Percentiles rank a stretch among this genome's conserved stretches.
These are phyloP conservation scores for Suncus etruscus DNA, from an alignment of 2,113 vertebrate genomes.

Conservation along the genomic window DNA sequence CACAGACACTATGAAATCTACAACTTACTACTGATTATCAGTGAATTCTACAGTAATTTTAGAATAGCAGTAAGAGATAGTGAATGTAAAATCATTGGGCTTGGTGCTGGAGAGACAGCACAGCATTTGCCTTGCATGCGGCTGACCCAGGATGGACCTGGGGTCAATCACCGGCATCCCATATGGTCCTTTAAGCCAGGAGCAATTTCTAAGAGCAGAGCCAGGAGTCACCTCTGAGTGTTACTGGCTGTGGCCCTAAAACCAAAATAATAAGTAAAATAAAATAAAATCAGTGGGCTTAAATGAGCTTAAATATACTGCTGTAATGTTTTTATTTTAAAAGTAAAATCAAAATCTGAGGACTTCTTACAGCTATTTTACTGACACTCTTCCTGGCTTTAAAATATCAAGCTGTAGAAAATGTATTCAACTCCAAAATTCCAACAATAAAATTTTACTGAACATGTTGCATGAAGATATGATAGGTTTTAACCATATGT, in stretches of 20 bases:
- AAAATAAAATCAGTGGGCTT: background rate
- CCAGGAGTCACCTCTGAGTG: no score
- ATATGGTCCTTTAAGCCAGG: no score
- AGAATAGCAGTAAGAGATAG: background rate
- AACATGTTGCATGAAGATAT: slow-evolving; percentile 4
- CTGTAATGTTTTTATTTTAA: background rate
- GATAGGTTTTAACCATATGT: background rate
- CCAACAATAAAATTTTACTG: background rate
- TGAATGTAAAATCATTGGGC: slow-evolving; percentile 21
- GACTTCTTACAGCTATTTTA: background rate
- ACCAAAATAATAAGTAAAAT: no score
- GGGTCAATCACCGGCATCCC: no score
- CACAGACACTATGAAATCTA: no score
- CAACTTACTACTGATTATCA: background rate
- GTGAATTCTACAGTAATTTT: background rate
- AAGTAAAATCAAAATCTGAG: background rate
- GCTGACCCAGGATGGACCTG: no score
- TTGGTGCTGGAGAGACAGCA: no score
- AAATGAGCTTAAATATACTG: slow-evolving; percentile 16
- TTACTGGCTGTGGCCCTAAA: no score
- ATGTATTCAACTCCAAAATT: background rate
- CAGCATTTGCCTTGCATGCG: no score
- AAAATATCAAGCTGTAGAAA: slow-evolving; percentile 18
- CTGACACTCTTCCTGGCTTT: background rate
- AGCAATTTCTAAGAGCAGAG: no score